phyloP scores from a whole-genome alignment of 2,888 invertebrate genomes.

The Oligia strigilis region DNA sequence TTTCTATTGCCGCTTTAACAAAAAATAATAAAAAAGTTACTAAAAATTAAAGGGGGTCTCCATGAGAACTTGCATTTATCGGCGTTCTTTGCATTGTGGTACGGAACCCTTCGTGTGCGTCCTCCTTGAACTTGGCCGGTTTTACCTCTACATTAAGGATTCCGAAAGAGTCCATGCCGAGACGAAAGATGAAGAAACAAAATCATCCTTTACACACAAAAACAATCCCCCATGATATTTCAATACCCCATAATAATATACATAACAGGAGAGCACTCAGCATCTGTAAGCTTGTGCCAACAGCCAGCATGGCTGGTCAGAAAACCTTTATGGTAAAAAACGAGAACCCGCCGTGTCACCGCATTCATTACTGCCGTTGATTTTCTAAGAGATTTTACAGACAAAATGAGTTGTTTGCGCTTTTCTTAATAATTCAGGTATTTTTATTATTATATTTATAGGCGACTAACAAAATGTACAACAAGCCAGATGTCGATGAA shows the following conservation, averaged over 20 bases:
- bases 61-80: too few relatives aligned
- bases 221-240: constrained; percentile 3
- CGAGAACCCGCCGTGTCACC: constrained; percentile 44
- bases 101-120: too few relatives aligned
- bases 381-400: constrained; percentile 30
- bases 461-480: too few relatives aligned
- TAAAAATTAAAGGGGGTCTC: too few relatives aligned
- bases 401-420: neutral
- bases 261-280: constrained; percentile 43
- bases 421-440: neutral
- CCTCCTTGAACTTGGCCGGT: too few relatives aligned
- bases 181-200: neutral
- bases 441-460: too few relatives aligned
- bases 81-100: too few relatives aligned
- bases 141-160: neutral
- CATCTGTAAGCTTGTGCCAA: constrained; percentile 24
- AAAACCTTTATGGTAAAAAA: constrained; percentile 45
- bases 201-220: neutral
- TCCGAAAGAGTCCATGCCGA: neutral
- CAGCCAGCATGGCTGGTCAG: constrained; percentile 32
- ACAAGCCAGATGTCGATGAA: too few relatives aligned
- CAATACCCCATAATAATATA: constrained; percentile 33
- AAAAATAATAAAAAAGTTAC: neutral
- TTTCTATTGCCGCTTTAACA: neutral
- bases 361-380: constrained; percentile 56